Evolutionary conservation across 2,888 invertebrate species (phyloP).

Genomic region (Opisthograptis luteolata): DNA sequence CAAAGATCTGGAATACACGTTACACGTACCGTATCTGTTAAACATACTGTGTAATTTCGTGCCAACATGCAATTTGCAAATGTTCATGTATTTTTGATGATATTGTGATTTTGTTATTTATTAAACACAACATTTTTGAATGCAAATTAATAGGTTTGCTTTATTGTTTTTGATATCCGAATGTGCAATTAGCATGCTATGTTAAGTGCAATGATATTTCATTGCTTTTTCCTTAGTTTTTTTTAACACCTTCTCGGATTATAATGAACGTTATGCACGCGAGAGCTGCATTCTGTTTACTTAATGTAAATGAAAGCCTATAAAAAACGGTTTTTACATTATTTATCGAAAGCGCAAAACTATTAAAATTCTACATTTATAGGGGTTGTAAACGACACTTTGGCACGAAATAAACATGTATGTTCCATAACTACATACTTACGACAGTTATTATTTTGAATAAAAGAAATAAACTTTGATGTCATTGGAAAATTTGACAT

Average conservation of each 20-base stretch:
- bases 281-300: slow-evolving; percentile 24
- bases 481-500: too few species aligned
- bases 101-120: slow-evolving; percentile 61
- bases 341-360: neutral
- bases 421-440: neutral
- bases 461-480: too few species aligned
- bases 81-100: slow-evolving; percentile 45
- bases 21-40: slow-evolving; percentile 48
- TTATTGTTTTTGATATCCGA: slow-evolving; percentile 55
- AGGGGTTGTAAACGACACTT: neutral
- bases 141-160: slow-evolving; percentile 47
- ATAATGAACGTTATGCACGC: slow-evolving; percentile 32
- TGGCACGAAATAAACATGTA: neutral
- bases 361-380: slow-evolving; percentile 5
- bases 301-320: slow-evolving; percentile 14
- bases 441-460: too few species aligned
- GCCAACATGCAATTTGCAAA: slow-evolving; percentile 61
- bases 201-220: slow-evolving; percentile 29
- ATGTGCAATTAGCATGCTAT: slow-evolving; percentile 52
- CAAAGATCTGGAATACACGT: slow-evolving; percentile 33
- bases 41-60: slow-evolving; percentile 56
- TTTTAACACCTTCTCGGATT: slow-evolving; percentile 14
- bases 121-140: slow-evolving; percentile 37
- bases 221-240: slow-evolving; percentile 22
- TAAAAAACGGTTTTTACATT: neutral